phyloP scores from a whole-genome alignment of 2,113 vertebrate genomes.

The Serilophus lunatus region DNA sequence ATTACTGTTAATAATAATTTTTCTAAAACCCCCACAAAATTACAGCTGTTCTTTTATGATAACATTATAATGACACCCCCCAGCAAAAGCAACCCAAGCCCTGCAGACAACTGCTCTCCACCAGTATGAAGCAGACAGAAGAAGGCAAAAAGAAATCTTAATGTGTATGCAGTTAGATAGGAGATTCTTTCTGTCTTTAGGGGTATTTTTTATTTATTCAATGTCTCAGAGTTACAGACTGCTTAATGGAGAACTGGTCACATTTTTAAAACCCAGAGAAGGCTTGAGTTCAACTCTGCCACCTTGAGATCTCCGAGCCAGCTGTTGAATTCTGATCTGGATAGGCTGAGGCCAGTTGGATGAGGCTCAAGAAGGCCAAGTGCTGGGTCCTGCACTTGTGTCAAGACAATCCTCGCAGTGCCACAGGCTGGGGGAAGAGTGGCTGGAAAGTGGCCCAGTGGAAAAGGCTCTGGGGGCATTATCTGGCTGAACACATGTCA shows the following conservation, averaged over 20 bases:
- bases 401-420: background rate
- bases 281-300: background rate
- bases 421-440: background rate
- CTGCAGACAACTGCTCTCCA: background rate
- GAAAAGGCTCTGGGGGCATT: background rate
- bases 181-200: background rate
- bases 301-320: background rate
- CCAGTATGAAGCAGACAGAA: background rate
- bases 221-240: background rate
- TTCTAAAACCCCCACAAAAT: background rate
- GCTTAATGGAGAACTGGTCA: background rate
- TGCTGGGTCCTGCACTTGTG: background rate
- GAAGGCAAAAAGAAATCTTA: background rate
- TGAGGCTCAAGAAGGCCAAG: background rate
- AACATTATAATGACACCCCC: background rate
- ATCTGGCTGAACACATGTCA: fast-evolving
- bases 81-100: background rate
- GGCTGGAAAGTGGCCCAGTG: background rate
- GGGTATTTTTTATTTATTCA: background rate
- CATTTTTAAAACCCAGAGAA: background rate
- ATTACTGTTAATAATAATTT: background rate
- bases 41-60: background rate
- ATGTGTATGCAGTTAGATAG: background rate
- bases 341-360: background rate
- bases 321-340: background rate